Evolutionary conservation across 2,888 invertebrate species (phyloP).

Genomic region (Gnatocerus cornutus): DNA sequence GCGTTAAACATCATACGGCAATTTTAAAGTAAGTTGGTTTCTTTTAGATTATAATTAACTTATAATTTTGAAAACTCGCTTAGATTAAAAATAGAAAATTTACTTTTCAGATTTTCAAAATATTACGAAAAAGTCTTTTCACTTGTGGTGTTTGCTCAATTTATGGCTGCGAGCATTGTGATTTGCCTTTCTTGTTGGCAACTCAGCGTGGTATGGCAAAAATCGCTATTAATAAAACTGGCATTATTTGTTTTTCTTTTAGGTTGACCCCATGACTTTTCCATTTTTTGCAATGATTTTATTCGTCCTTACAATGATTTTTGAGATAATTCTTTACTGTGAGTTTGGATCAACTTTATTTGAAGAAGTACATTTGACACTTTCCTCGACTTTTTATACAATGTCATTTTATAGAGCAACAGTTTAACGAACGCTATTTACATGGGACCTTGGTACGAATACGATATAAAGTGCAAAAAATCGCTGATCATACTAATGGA

Average conservation of each 20-base stretch:
- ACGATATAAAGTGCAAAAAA: conserved; percentile 67
- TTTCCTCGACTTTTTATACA: background rate
- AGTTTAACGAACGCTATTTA: conserved; percentile 69
- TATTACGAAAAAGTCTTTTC: conserved; percentile 3
- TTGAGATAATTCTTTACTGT: conserved; percentile 15
- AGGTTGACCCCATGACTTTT: conserved; percentile 13
- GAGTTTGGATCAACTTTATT: conserved; percentile 24
- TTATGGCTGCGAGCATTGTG: background rate
- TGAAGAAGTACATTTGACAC: conserved; percentile 23
- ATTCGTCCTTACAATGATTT: background rate
- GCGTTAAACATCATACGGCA: conserved; percentile 19
- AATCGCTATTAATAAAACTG: too few species aligned
- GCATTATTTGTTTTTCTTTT: conserved; percentile 10
- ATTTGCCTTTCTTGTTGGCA: conserved; percentile 22
- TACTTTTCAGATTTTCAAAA: background rate
- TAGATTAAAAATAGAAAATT: too few species aligned
- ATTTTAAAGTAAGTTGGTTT: conserved; percentile 17
- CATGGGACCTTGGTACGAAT: conserved; percentile 67
- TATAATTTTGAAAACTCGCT: too few species aligned
- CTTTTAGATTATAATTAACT: too few species aligned
- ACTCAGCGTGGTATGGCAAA: conserved; percentile 19
- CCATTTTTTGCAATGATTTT: background rate
- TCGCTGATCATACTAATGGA: conserved; percentile 70
- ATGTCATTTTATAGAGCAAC: conserved; percentile 68
- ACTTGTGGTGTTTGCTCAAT: background rate